These are phyloP conservation scores for Mastacembelus armatus DNA, from an alignment of 2,797 vertebrate genomes.

Conservation along the genomic window DNA sequence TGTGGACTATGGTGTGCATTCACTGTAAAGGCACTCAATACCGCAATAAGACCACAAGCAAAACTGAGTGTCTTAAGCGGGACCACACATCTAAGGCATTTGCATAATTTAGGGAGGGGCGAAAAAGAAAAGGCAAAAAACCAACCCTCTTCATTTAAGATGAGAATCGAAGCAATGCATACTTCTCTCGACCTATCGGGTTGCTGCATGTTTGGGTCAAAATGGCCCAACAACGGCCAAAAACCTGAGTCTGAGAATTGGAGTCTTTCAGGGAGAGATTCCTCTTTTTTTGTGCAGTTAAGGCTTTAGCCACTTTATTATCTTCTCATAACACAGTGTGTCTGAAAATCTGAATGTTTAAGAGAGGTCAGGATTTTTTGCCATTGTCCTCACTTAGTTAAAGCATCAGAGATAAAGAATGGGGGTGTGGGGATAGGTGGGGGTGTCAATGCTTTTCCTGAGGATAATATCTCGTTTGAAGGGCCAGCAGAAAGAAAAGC, in stretches of 20 bases:
- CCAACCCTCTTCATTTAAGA: constrained; percentile 86
- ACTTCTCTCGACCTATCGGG: constrained; percentile 80
- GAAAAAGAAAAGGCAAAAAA: constrained; percentile 68
- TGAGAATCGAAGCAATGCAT: constrained; percentile 83
- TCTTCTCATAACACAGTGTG: constrained; percentile 63
- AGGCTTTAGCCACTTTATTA: constrained; percentile 51
- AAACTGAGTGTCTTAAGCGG: constrained; percentile 98
- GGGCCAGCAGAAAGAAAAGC: constrained; percentile 86
- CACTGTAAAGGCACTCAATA: constrained; percentile 99
- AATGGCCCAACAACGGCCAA: constrained; percentile 63
- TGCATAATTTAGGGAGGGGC: constrained; percentile 95
- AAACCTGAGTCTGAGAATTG: constrained; percentile 57
- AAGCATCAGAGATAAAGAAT: constrained; percentile 78
- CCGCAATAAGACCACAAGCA: constrained; percentile 98
- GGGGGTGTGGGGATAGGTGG: constrained; percentile 68
- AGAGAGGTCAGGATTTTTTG: constrained; percentile 76
- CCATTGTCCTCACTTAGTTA: constrained; percentile 81
- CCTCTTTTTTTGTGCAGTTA: constrained; percentile 52
- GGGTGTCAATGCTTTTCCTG: constrained; percentile 77
- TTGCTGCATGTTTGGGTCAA: constrained; percentile 71
- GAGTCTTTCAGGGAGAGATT: constrained; percentile 48
- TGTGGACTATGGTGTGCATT: constrained; percentile 96
- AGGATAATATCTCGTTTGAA: constrained; percentile 93
- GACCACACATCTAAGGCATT: constrained; percentile 99
- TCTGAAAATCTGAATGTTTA: constrained; percentile 74